Conservation (phyloP, 2,113 vertebrate genomes). For the Xenopus tropicalis region UCB_Xtro_10.0 CM004443.2:37031001-37031500, state of each 20-base stretch:
- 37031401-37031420: background rate
- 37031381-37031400: background rate
- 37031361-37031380: background rate
- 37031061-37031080: slow-evolving; percentile 96
- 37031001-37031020: slow-evolving; percentile 88
- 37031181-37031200: slow-evolving; percentile 89
- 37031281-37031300: background rate
- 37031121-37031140: slow-evolving; percentile 93
- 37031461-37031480: no score
- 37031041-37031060: slow-evolving; percentile 98
- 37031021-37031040: slow-evolving; percentile 92
- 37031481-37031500: no score
- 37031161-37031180: slow-evolving; percentile 77
- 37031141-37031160: slow-evolving; percentile 89
- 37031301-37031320: background rate
- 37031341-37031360: background rate
- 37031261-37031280: background rate
- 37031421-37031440: background rate
- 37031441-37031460: no score
- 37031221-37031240: background rate
- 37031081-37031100: slow-evolving; percentile 94
- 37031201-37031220: slow-evolving; percentile 86
- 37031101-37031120: slow-evolving; percentile 89
- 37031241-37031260: background rate
- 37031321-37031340: background rate